Conservation (phyloP, 2,888 invertebrate species). For the Clivina fossor region DNA sequence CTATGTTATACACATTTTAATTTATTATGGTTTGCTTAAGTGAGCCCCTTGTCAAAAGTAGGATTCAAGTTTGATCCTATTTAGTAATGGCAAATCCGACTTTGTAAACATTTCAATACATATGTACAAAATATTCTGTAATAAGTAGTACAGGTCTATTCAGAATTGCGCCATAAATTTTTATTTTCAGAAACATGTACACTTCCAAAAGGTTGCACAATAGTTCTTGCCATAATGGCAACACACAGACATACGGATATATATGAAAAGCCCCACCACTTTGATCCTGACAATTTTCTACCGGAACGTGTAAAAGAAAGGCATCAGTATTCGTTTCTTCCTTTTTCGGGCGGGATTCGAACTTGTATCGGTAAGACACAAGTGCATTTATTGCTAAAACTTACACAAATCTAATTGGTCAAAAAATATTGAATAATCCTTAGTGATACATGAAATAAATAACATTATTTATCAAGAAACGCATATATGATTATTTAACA, state of each 20-base stretch:
- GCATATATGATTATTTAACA: too few relatives aligned
- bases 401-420: not conserved
- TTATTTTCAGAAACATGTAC: conserved; percentile 37
- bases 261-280: conserved; percentile 65
- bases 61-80: too few relatives aligned
- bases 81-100: too few relatives aligned
- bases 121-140: too few relatives aligned
- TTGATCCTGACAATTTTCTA: conserved; percentile 71
- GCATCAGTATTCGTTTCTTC: conserved; percentile 73
- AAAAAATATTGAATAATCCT: not conserved
- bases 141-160: too few relatives aligned
- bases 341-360: conserved; percentile 73
- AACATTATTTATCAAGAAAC: too few relatives aligned
- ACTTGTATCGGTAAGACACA: conserved; percentile 65
- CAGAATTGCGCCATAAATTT: too few relatives aligned
- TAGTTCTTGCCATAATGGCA: conserved; percentile 37
- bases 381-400: too few relatives aligned
- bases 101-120: too few relatives aligned
- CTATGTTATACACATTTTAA: too few relatives aligned
- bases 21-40: too few relatives aligned
- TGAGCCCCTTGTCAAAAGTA: too few relatives aligned
- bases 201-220: conserved; percentile 40
- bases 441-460: not conserved
- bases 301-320: conserved; percentile 69
- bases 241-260: conserved; percentile 63